phyloP scores from a whole-genome alignment of 1,140 invertebrate genomes.

The Drosophila albomicans region DNA sequence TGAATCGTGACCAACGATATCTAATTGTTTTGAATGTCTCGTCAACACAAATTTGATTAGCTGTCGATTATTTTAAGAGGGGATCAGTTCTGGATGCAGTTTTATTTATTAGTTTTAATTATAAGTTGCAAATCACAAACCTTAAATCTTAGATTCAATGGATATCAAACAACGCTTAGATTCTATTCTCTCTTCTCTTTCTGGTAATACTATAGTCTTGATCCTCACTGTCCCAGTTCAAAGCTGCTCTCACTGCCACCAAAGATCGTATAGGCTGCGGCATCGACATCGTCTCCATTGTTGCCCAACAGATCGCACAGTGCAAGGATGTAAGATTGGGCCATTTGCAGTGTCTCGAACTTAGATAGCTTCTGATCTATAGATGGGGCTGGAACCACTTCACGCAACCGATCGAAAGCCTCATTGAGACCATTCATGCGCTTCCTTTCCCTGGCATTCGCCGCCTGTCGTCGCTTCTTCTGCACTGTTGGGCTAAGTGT shows the following conservation, averaged over 20 bases:
- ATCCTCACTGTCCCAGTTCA: slow-evolving; percentile 31
- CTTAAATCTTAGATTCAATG: slow-evolving; percentile 57
- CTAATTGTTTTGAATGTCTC: slow-evolving; percentile 50
- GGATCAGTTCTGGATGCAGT: not conserved
- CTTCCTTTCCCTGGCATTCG: slow-evolving; percentile 91
- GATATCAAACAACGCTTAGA: slow-evolving; percentile 20
- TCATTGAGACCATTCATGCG: slow-evolving; percentile 94
- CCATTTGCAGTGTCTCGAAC: slow-evolving; percentile 95
- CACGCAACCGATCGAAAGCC: slow-evolving; percentile 91
- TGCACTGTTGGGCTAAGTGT: slow-evolving; percentile 87
- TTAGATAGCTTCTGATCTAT: slow-evolving; percentile 93
- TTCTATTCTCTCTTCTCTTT: slow-evolving; percentile 2
- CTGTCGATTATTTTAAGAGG: not conserved
- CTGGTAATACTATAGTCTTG: not conserved
- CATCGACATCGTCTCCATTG: slow-evolving; percentile 57
- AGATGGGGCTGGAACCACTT: slow-evolving; percentile 92
- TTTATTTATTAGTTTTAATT: not conserved
- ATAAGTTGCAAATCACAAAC: slow-evolving; percentile 59
- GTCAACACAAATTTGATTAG: not conserved
- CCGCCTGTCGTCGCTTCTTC: slow-evolving; percentile 89
- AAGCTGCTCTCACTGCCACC: slow-evolving; percentile 57
- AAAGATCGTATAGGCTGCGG: slow-evolving; percentile 60
- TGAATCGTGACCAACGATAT: slow-evolving; percentile 48
- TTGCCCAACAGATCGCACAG: slow-evolving; percentile 88
- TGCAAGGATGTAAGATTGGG: slow-evolving; percentile 93